Evolutionary conservation across 2,113 vertebrate genomes (phyloP), one percentile per base, ranked within the genome.

Genomic region (Chloebia gouldiae): DNA sequence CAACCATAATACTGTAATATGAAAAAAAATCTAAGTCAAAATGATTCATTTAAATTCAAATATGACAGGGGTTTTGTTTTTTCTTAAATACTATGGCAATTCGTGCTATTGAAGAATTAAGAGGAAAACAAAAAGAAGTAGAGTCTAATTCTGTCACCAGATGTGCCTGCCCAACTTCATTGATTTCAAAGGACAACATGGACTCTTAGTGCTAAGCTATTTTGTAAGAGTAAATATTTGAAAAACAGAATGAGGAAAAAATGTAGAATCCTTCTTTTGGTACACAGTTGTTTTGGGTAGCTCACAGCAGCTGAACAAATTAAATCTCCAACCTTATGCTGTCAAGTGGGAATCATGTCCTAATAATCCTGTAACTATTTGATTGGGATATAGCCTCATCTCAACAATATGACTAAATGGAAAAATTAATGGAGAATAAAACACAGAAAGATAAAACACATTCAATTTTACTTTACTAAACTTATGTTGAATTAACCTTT

Each of bases 141-240:
- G 5, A 85, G 25, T 61, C 22, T 95, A 88, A 95, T 96, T 93
- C 78, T 69, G 60, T 37, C 47, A 66, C 47, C 78, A 88, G 60
- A 85, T 88, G 50, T 86, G 79, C 28, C 78, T 77, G 86, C 73
- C 79, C 73, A 79, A 81, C 51, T 80, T 25, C 65, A 84, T 13
- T 73, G 84, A 95, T 85, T 86, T 87, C 35, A 69, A 83, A 71
- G 59, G 63, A 94, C 63, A 95, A 88, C 71, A 81, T 0, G 2
- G 54, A 93, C 68, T 60, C 27, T 77, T 66, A 81, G 30, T 60
- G 78, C 42, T 87, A 93, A 94, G 79, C 37, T 19, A 92, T 96
- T 94, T 97, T n/a, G 53, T 68, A 98, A 95, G 81, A 69, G 88
- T 93, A 97, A 97, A 97, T 97, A 97, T 96, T 90, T 96, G 95